A percentile compares a stretch with the other conserved stretches of the same genome.
These are phyloP conservation scores for Herpetotheres cachinnans DNA, from an alignment of 2,113 vertebrate genomes.

Conservation along the genomic window DNA sequence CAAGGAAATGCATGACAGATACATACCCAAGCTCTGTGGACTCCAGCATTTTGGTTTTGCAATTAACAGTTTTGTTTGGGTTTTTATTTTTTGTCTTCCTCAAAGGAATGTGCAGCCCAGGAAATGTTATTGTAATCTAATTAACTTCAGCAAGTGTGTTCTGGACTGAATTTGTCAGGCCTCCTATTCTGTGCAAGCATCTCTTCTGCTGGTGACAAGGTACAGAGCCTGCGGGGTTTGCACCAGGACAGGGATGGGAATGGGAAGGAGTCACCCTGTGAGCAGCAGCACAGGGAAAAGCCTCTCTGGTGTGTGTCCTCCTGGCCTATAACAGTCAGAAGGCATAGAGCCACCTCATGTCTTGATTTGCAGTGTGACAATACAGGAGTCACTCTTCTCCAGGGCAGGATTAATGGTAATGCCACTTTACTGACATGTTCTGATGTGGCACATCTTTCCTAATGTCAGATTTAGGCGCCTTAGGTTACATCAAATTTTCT, in stretches of 20 bases:
- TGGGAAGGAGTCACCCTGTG: not conserved
- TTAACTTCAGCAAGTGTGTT: not conserved
- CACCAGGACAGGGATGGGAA: not conserved
- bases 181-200: not conserved
- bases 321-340: not conserved
- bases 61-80: not conserved
- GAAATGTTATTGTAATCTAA: not conserved
- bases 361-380: not conserved
- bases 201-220: not conserved
- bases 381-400: not conserved
- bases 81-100: not conserved
- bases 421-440: not conserved
- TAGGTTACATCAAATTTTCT: not conserved
- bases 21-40: not conserved
- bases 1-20: not conserved
- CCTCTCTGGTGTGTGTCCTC: not conserved
- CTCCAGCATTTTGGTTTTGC: rapidly evolving
- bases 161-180: not conserved
- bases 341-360: not conserved
- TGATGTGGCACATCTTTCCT: not conserved
- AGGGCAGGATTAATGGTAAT: not conserved
- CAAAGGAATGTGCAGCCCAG: not conserved
- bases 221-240: not conserved
- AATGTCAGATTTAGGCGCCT: not conserved
- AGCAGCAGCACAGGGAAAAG: not conserved